Base-by-base conservation (phyloP, 2,797 vertebrate genomes). In the Dromococcyx pavoninus region DNA sequence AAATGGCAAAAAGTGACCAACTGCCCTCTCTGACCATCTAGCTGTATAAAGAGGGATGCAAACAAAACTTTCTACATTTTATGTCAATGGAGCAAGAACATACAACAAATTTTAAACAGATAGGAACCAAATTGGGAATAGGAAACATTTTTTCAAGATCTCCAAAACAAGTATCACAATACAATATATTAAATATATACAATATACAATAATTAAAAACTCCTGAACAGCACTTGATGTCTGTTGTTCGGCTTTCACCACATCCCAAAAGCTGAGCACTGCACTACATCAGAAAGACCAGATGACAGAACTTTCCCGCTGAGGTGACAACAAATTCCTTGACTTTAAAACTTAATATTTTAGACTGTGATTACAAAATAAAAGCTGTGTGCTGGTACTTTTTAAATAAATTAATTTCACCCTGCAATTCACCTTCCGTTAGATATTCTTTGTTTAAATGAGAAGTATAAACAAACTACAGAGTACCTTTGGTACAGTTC, bases 401-500 rank as follows among this genome's bases (percentile, higher is more conserved):
- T 51, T 44, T 8, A 24, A 77, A 72, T 30, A 91, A 77, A 44
- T 25, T 0, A 79, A 80, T 32, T 39, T 9, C 24, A 70, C 23
- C n/a, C n/a, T 39, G 28, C 14, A 89, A 61, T 91, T 72, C 50
- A 62, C 39, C 39, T 60, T 56, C 67, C 46, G 50, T 27, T 44
- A 56, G 83, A 56, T 25, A 92, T 12, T 35, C 50, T 64, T 46
- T 72, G 57, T 86, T 93, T 64, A 91, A 88, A 93, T 70, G 19
- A 92, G 76, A n/a, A 75, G 21, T 32, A 75, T n/a, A 74, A 81
- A 80, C 11, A 44, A 75, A 84, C 57, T 18, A 12, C 1, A 71
- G 56, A 72, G 60, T 98, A 99, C 99, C 99, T 99, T 99, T 84
- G 99, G 99, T 89, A 98, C 96, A 43, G 98, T 97, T 93, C 98